These are phyloP conservation scores for Linurgus olivaceus DNA, from an alignment of 2,797 vertebrate species.

Conservation along the genomic window DNA sequence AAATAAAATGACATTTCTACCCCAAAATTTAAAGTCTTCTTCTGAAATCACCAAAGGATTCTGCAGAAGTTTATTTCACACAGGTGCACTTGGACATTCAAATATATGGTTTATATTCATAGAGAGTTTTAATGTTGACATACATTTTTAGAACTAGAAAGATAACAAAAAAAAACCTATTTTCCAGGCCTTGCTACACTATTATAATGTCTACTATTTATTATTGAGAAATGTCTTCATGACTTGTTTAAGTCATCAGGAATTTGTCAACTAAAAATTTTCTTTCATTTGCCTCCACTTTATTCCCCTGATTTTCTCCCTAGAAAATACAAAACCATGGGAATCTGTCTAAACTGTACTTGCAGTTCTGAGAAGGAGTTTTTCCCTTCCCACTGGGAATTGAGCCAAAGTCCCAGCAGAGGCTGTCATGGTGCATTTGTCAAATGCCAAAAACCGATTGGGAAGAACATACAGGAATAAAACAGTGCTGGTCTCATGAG, in stretches of 20 bases:
- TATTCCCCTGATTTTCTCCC: not conserved
- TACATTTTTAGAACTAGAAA: not conserved
- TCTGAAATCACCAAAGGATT: not conserved
- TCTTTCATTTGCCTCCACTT: not conserved
- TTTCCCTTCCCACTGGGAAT: not conserved
- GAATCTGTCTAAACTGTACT: not conserved
- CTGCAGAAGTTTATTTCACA: not conserved
- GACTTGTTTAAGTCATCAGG: not conserved
- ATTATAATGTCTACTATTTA: not conserved
- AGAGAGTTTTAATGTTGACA: not conserved
- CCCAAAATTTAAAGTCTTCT: not conserved
- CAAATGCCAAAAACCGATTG: not conserved
- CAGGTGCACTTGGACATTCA: not conserved
- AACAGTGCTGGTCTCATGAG: not conserved
- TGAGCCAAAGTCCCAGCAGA: not conserved
- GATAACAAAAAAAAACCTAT: not conserved
- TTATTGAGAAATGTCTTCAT: not conserved
- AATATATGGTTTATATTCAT: not conserved
- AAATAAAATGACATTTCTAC: not conserved
- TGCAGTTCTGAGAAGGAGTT: not conserved
- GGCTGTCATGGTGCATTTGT: not conserved
- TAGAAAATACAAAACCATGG: not conserved
- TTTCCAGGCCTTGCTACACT: not conserved
- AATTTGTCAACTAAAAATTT: not conserved
- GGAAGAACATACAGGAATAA: not conserved